phyloP scores from a whole-genome alignment of 2,113 vertebrate species.

The Hippolais icterina region DNA sequence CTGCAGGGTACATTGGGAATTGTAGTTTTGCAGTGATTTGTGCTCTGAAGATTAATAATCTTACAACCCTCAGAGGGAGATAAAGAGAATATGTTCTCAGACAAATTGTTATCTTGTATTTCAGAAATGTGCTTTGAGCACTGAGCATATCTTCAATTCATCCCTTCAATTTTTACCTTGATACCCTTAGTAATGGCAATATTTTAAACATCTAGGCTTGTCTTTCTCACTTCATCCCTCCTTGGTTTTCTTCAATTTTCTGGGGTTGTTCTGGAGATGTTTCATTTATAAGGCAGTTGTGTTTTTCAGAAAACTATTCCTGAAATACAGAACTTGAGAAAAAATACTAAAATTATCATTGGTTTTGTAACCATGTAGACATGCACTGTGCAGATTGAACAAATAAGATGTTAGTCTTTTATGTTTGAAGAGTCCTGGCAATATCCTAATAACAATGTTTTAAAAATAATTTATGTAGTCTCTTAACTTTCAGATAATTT shows the following conservation, averaged over 20 bases:
- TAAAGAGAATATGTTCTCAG: conserved; percentile 42
- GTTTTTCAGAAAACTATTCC: neutral
- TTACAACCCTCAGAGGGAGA: conserved; percentile 42
- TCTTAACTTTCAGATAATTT: neutral
- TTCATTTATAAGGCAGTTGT: neutral
- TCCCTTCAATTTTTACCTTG: conserved; percentile 43
- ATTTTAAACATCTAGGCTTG: conserved; percentile 13
- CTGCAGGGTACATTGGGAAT: conserved; percentile 63
- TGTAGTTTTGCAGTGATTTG: conserved; percentile 68
- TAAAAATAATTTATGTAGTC: neutral
- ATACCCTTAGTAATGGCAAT: conserved; percentile 29
- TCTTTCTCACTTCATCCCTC: neutral
- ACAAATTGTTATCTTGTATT: conserved; percentile 60
- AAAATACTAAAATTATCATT: neutral
- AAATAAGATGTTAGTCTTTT: neutral
- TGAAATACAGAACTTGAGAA: neutral
- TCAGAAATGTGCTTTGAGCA: conserved; percentile 48
- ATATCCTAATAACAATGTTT: neutral
- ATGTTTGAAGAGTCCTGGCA: neutral
- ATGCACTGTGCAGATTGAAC: neutral
- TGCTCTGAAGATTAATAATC: conserved; percentile 70
- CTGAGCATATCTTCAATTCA: neutral
- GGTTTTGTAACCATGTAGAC: neutral
- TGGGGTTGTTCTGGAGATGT: neutral
- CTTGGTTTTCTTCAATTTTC: neutral